phyloP scores from a whole-genome alignment of 92 coral and sea anemone genomes.

The Epizoanthus rinbou region DNA sequence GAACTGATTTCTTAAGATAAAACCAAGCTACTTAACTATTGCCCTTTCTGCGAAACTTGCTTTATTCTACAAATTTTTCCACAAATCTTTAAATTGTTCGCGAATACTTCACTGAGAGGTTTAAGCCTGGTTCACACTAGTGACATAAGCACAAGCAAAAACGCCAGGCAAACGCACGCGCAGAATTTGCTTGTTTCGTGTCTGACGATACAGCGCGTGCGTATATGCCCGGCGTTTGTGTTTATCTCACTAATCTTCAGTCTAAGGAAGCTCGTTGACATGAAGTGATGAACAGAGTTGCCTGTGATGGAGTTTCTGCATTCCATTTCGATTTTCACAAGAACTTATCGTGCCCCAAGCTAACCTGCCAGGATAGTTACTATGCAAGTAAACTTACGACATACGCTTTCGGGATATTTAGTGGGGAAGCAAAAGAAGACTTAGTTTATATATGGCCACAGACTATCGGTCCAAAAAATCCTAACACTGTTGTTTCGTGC shows the following conservation, averaged over 20 bases:
- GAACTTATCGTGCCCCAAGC: slow-evolving; percentile 47
- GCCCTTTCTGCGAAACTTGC: slow-evolving; percentile 6
- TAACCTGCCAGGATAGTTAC: slow-evolving; percentile 34
- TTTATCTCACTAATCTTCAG: slow-evolving; percentile 3
- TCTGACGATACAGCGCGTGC: slow-evolving; percentile 7
- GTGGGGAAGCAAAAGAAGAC: slow-evolving; percentile 35
- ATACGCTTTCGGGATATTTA: slow-evolving; percentile 35
- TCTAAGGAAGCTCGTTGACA: slow-evolving; percentile 5
- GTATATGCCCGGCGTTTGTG: slow-evolving; percentile 6
- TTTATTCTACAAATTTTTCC: slow-evolving; percentile 1
- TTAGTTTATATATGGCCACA: slow-evolving; percentile 45
- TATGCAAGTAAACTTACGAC: slow-evolving; percentile 34
- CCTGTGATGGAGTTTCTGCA: background rate
- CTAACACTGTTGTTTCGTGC: slow-evolving; percentile 36
- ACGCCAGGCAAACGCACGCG: slow-evolving; percentile 8
- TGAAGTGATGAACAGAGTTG: background rate
- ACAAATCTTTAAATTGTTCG: slow-evolving; percentile 2
- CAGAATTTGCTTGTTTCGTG: slow-evolving; percentile 4
- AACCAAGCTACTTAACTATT: slow-evolving; percentile 3
- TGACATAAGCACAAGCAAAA: slow-evolving; percentile 3
- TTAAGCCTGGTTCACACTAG: too few species aligned
- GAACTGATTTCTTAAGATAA: slow-evolving; percentile 2
- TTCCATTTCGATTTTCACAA: slow-evolving; percentile 46
- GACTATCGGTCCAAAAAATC: slow-evolving; percentile 37
- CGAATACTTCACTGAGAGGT: slow-evolving; percentile 5